Evolutionary conservation across 2,797 vertebrate genomes (phyloP).

Genomic region (Sciurus carolinensis): DNA sequence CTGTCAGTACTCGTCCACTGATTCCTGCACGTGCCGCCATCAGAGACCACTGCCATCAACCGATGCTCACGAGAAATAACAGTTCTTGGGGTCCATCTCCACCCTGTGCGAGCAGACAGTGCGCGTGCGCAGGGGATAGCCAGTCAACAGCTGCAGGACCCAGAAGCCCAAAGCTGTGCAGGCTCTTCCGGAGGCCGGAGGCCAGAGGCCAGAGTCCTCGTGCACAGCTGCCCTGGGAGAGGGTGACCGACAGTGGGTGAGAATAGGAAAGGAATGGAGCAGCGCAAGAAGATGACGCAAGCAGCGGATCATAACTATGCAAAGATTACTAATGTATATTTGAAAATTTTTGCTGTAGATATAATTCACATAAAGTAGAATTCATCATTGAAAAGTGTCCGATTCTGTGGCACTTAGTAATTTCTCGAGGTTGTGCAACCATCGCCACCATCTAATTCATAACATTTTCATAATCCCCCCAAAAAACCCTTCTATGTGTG

Average conservation of each 20-base stretch:
- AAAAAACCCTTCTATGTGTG: background rate
- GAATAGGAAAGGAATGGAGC: too few species aligned
- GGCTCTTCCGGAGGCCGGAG: too few species aligned
- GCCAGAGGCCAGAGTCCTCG: fast-evolving
- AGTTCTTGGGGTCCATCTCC: fast-evolving
- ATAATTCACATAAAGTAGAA: background rate
- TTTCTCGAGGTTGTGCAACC: background rate
- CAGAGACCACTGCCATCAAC: background rate
- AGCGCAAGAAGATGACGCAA: background rate
- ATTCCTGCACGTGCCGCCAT: fast-evolving
- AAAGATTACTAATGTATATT: background rate
- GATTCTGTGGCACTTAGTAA: background rate
- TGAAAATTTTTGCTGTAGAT: background rate
- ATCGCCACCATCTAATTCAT: too few species aligned
- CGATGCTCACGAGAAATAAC: background rate
- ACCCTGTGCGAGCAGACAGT: fast-evolving
- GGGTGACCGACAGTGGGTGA: too few species aligned
- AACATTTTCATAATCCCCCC: background rate
- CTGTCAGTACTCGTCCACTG: background rate
- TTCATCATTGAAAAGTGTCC: background rate
- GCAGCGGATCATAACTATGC: background rate
- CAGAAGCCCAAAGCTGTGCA: background rate
- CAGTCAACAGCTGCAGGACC: fast-evolving
- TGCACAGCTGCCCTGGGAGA: too few species aligned
- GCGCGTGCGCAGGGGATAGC: fast-evolving